Base-by-base conservation (phyloP, 2,888 invertebrate genomes). In the Reticulitermes lucifugus region DNA sequence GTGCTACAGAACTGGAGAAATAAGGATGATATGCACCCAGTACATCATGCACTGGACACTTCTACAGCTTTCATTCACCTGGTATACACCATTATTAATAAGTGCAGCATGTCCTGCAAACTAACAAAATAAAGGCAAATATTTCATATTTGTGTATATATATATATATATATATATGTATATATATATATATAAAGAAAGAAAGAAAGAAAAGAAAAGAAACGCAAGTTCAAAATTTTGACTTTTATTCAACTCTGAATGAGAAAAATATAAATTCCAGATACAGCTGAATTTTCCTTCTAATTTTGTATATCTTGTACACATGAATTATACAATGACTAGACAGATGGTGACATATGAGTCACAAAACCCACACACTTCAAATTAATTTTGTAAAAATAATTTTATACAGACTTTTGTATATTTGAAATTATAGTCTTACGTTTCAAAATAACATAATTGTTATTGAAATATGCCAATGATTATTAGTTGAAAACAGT, bases 221-320 rank as follows among this genome's bases (percentile, higher is more conserved):
- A 73, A 73, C 1, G 18, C 73, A 73, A 21, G 41, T 73, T 73
- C 41, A 73, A 41, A 73, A 73, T 73, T 80, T 59, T 60, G 35
- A 80, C 21, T 41, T 80, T 80, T 80, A 80, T 80, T 80, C 55
- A 65, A 80, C 55, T 59, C 60, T 60, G 80, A 80, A 59, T 80
- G 80, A 80, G 55, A 80, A 80, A 80, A 60, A 79, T 59, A 80
- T 59, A 80, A 80, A 59, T 60, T 80, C 60, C 80, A 80, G 80
- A 80, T 60, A 80, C 80, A 80, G 25, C 12, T 80, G 21, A 80
- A 80, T 59, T 80, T 80, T 60, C 80, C 80, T 59, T 80, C 80
- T 60, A 41, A 59, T n/a, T 51, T 80, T 59, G 25, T 60, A 55
- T 55, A 41, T 80, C 65, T 25, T 65, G 25, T 65, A 65, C 65